A percentile compares a stretch with the other conserved stretches of the same genome.
Evolutionary conservation across 2,888 invertebrate genomes (phyloP).

Genomic region (Thymelicus acteon): DNA sequence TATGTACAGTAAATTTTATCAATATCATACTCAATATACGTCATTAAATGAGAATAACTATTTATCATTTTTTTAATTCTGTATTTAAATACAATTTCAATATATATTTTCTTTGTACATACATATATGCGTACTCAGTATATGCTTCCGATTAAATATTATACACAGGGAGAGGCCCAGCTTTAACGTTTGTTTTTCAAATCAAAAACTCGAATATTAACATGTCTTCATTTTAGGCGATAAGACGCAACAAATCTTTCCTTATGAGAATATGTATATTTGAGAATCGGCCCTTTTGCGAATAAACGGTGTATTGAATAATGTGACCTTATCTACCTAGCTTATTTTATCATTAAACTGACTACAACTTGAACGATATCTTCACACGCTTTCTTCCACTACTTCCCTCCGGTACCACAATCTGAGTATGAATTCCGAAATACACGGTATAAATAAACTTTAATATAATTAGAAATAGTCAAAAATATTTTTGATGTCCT

Average conservation of each 20-base stretch:
- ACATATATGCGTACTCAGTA: no score
- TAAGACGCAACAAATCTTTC: not conserved
- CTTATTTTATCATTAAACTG: not conserved
- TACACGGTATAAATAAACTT: constrained; percentile 1
- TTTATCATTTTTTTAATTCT: not conserved
- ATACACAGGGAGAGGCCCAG: no score
- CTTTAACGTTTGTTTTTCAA: not conserved
- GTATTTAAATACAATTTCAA: not conserved
- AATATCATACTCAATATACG: not conserved
- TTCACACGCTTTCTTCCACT: not conserved
- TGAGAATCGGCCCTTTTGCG: no score
- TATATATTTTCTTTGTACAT: no score
- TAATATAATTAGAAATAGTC: constrained; percentile 1
- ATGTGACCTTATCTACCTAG: not conserved
- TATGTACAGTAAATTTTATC: no score
- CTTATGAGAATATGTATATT: no score
- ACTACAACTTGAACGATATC: not conserved
- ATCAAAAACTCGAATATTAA: constrained; percentile 7
- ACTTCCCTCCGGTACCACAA: not conserved
- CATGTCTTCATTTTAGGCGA: not conserved
- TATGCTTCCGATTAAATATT: no score
- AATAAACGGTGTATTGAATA: no score
- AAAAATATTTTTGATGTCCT: constrained; percentile 6
- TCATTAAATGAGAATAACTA: not conserved
- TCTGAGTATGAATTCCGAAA: not conserved